Conservation (phyloP, 2,797 vertebrate species). For the Falco cherrug region DNA sequence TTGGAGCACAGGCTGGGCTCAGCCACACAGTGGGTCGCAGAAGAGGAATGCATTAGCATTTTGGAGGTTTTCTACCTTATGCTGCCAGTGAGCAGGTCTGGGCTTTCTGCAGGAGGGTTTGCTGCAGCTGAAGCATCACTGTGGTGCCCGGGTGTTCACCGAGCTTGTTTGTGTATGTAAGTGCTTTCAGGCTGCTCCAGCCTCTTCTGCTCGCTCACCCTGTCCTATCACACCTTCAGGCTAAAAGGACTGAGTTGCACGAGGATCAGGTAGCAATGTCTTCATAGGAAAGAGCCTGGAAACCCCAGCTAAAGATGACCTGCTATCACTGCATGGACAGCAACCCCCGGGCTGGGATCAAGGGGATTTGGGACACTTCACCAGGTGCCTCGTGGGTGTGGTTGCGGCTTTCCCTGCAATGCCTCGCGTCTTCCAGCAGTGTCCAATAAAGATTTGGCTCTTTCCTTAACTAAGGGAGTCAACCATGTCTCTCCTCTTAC, state of each 20-base stretch:
- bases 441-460: not conserved
- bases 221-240: not conserved
- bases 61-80: not conserved
- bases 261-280: not conserved
- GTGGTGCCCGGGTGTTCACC: rapidly evolving
- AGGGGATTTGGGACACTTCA: not conserved
- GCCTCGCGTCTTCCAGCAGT: not conserved
- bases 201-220: not conserved
- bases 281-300: not conserved
- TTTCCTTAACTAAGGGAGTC: not conserved
- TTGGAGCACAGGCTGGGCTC: not conserved
- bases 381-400: not conserved
- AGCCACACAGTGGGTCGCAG: too few relatives aligned
- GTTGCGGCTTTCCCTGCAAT: not conserved
- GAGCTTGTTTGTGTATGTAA: not conserved
- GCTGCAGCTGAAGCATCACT: not conserved
- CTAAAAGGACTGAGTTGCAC: not conserved
- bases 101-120: not conserved
- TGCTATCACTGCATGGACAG: not conserved
- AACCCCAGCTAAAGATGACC: not conserved
- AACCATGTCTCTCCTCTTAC: not conserved
- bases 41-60: rapidly evolving
- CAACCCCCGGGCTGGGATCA: not conserved
- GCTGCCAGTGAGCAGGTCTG: not conserved
- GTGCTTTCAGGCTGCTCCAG: not conserved